Evolutionary conservation across 2,113 vertebrate species (phyloP).

Genomic region (Gavialis gangeticus): DNA sequence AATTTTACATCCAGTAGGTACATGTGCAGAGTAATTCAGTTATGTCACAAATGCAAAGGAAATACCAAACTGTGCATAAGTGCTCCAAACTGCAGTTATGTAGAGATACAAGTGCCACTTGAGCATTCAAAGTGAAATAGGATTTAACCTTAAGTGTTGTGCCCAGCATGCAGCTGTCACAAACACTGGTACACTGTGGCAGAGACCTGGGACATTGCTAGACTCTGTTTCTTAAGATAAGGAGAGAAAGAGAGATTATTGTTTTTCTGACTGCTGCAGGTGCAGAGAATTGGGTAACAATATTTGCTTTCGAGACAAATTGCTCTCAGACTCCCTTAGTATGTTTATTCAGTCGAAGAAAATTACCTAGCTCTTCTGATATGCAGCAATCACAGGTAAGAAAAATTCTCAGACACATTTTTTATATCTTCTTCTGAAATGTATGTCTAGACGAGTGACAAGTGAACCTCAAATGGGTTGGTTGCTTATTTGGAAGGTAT

Average conservation of each 20-base stretch:
- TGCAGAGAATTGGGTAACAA: slow-evolving; percentile 32
- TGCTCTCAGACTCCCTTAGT: slow-evolving; percentile 28
- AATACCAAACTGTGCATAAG: too few species aligned
- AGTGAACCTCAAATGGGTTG: slow-evolving; percentile 19
- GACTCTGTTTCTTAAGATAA: neutral
- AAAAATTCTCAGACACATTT: slow-evolving; percentile 58
- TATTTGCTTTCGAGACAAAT: slow-evolving; percentile 62
- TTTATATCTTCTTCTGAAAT: slow-evolving; percentile 44
- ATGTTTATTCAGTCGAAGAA: slow-evolving; percentile 58
- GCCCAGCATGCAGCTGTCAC: neutral
- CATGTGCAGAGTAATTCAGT: too few species aligned
- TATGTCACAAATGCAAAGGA: too few species aligned
- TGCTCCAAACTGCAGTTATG: too few species aligned
- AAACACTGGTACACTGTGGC: neutral
- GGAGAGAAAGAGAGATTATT: neutral
- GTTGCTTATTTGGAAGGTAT: neutral
- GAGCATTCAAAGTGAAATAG: neutral
- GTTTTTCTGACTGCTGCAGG: slow-evolving; percentile 21
- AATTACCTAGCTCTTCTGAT: slow-evolving; percentile 45
- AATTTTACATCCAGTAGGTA: too few species aligned
- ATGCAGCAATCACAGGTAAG: neutral
- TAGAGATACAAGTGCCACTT: too few species aligned
- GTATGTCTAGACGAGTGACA: slow-evolving; percentile 44
- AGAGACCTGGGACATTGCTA: fast-evolving
- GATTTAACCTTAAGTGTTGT: neutral